Conservation (phyloP, 2,113 vertebrate species). For the Sakesphorus luctuosus region DNA sequence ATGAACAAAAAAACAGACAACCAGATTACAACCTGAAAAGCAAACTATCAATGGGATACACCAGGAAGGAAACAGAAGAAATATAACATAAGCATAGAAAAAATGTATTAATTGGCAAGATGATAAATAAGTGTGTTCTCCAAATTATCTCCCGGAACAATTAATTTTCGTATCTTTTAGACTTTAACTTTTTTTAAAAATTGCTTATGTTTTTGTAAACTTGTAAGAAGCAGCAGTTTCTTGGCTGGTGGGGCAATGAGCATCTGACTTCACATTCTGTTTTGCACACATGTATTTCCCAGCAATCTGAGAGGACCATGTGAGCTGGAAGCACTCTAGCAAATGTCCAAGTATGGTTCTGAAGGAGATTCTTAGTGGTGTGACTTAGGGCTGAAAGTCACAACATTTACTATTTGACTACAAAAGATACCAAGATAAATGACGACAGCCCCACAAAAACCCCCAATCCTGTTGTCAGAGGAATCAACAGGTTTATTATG, state of each 20-base stretch:
- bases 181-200: background rate
- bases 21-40: background rate
- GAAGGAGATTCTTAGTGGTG: background rate
- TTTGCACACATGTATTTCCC: background rate
- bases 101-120: background rate
- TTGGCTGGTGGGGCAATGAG: background rate
- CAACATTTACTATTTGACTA: background rate
- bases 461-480: background rate
- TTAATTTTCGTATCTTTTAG: background rate
- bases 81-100: background rate
- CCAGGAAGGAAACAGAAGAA: background rate
- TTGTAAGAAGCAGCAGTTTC: background rate
- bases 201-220: background rate
- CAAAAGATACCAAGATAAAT: background rate
- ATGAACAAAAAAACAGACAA: background rate
- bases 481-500: background rate
- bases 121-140: background rate
- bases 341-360: background rate
- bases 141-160: background rate
- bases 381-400: background rate
- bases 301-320: background rate
- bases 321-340: background rate
- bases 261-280: background rate
- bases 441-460: background rate
- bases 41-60: background rate